A percentile compares a stretch with the other conserved stretches of the same genome.
Conservation (phyloP, 2,797 vertebrate species). For the Moxostoma hubbsi region DNA sequence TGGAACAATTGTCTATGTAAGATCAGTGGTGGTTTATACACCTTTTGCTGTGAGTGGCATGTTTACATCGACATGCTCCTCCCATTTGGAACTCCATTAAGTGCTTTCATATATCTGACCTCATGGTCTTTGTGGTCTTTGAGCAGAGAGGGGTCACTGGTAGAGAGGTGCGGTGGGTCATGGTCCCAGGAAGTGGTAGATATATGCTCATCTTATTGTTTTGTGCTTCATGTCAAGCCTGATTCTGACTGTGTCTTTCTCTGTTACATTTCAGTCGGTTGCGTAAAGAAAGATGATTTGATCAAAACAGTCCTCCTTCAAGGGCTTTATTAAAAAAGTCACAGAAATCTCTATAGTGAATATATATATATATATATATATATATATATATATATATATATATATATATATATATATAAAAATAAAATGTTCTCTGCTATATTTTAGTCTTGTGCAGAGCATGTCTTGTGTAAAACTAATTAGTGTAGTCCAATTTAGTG, state of each 20-base stretch:
- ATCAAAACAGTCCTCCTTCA: not conserved
- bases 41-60: not conserved
- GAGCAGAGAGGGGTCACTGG: conserved; percentile 10
- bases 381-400: too few species aligned
- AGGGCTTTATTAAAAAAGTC: too few species aligned
- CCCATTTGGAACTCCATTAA: conserved; percentile 13
- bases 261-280: conserved; percentile 2
- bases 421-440: too few species aligned
- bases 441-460: too few species aligned
- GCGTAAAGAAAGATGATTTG: not conserved
- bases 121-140: not conserved
- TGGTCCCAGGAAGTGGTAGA: conserved; percentile 8
- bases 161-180: not conserved
- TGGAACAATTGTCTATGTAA: not conserved
- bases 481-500: too few species aligned
- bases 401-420: too few species aligned
- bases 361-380: too few species aligned
- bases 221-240: not conserved
- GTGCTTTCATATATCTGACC: conserved; percentile 35
- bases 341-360: too few species aligned
- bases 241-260: conserved; percentile 1
- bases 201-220: not conserved
- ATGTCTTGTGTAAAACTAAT: too few species aligned
- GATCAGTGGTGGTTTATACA: not conserved
- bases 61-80: conserved; percentile 7